Evolutionary conservation across 1,140 invertebrate species (phyloP).

Genomic region (Araneus ventricosus): DNA sequence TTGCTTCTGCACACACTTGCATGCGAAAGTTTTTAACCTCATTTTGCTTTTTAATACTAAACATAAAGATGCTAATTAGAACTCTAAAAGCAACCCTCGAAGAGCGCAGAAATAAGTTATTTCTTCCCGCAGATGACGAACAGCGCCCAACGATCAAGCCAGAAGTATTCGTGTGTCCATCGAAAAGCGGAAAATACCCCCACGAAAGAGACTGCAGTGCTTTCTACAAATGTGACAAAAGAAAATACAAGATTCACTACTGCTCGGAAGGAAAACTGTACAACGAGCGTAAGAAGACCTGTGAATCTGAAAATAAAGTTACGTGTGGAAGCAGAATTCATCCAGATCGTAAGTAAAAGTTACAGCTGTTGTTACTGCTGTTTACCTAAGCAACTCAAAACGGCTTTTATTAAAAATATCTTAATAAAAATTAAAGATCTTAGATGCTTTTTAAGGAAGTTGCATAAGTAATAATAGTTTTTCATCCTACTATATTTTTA

Average conservation of each 20-base stretch:
- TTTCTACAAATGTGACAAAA: slow-evolving; percentile 54
- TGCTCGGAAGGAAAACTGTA: slow-evolving; percentile 57
- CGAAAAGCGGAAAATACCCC: slow-evolving; percentile 59
- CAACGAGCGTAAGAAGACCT: slow-evolving; percentile 82
- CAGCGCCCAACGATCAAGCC: slow-evolving; percentile 36
- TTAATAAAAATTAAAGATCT: too few relatives aligned
- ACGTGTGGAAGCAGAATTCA: slow-evolving; percentile 81
- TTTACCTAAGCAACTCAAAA: too few relatives aligned
- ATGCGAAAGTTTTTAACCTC: too few relatives aligned
- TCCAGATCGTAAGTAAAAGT: slow-evolving; percentile 51
- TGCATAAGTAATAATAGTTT: too few relatives aligned
- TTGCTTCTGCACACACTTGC: too few relatives aligned
- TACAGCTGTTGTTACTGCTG: too few relatives aligned
- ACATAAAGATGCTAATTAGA: too few relatives aligned
- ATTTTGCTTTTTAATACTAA: too few relatives aligned
- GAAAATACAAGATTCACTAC: slow-evolving; percentile 15
- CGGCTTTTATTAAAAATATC: too few relatives aligned
- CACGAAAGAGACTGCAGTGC: slow-evolving; percentile 56
- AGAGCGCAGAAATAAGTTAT: neutral
- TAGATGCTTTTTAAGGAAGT: too few relatives aligned
- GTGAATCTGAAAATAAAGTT: slow-evolving; percentile 93
- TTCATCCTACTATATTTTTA: too few relatives aligned
- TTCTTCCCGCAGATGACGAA: slow-evolving; percentile 15
- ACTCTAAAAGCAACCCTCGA: too few relatives aligned
- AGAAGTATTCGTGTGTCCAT: slow-evolving; percentile 47